Evolutionary conservation across 2,797 vertebrate genomes (phyloP).

Genomic region (Brachyrhaphis roseni): DNA sequence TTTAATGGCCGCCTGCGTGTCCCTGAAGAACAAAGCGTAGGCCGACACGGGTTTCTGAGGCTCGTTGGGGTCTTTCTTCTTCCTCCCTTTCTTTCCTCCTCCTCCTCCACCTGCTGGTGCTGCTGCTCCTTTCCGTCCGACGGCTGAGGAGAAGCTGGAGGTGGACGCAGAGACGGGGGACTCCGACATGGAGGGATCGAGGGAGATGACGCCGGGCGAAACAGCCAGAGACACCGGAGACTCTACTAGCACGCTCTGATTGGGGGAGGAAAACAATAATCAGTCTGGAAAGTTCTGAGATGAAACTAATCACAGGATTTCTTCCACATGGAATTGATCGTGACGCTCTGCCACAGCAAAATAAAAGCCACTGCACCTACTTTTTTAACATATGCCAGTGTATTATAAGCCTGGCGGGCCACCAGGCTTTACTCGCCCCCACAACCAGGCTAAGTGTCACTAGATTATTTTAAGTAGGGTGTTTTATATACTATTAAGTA

Average conservation of each 20-base stretch:
- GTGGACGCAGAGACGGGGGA: slow-evolving; percentile 44
- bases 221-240: slow-evolving; percentile 77
- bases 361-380: not conserved
- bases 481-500: no score
- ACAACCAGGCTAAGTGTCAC: no score
- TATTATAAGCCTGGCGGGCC: no score
- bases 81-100: slow-evolving; percentile 64
- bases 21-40: slow-evolving; percentile 92
- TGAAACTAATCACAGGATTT: not conserved
- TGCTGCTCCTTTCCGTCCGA: slow-evolving; percentile 45
- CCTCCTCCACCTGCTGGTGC: slow-evolving; percentile 26
- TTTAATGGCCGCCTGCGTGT: slow-evolving; percentile 93
- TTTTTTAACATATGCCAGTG: no score
- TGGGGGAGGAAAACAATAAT: not conserved
- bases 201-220: slow-evolving; percentile 73
- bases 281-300: not conserved
- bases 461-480: no score
- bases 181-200: slow-evolving; percentile 69
- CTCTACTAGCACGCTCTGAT: slow-evolving; percentile 81
- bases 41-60: slow-evolving; percentile 92
- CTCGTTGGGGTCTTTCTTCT: slow-evolving; percentile 87
- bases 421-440: no score
- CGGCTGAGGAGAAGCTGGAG: slow-evolving; percentile 36
- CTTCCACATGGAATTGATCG: not conserved
- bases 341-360: not conserved